These are phyloP conservation scores for Falco columbarius DNA, from an alignment of 2,797 vertebrate species.

Conservation along the genomic window DNA sequence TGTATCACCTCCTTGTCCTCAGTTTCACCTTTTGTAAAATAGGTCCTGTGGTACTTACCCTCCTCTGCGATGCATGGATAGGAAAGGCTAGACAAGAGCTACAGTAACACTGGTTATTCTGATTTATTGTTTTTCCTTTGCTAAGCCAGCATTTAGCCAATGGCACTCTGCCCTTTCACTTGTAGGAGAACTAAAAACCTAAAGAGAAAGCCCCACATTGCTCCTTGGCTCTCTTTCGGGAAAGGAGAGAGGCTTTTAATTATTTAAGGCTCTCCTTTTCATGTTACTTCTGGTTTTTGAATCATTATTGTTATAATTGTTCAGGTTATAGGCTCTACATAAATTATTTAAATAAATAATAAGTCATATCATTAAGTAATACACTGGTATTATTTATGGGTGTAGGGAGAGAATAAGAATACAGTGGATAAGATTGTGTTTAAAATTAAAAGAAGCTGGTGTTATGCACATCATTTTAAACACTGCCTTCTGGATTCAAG, in stretches of 20 bases:
- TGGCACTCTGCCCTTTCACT: slow-evolving; percentile 28
- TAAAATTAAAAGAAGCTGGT: not conserved
- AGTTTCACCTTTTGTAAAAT: slow-evolving; percentile 4
- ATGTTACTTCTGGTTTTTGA: slow-evolving; percentile 67
- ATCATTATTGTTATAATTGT: slow-evolving; percentile 60
- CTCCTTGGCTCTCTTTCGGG: slow-evolving; percentile 44
- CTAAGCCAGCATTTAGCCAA: slow-evolving; percentile 53
- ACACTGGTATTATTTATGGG: slow-evolving; percentile 53
- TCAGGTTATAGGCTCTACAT: slow-evolving; percentile 60
- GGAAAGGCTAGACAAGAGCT: not conserved
- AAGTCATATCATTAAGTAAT: slow-evolving; percentile 67
- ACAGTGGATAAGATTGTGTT: not conserved
- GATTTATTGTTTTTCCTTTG: slow-evolving; percentile 50
- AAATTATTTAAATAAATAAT: slow-evolving; percentile 71
- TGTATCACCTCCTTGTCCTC: slow-evolving; percentile 15
- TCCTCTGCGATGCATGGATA: not conserved
- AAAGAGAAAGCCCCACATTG: slow-evolving; percentile 30
- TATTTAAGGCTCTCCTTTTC: slow-evolving; percentile 72
- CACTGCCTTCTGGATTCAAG: not conserved
- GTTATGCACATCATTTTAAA: not conserved
- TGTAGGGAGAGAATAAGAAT: slow-evolving; percentile 15
- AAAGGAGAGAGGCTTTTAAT: slow-evolving; percentile 62
- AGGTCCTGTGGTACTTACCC: not conserved
- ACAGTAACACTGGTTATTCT: not conserved
- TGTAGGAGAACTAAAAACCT: slow-evolving; percentile 6